A percentile compares a stretch with the other conserved stretches of the same genome.
These are phyloP conservation scores for Phataginus tricuspis DNA, from an alignment of 2,797 vertebrate species.

Conservation along the genomic window DNA sequence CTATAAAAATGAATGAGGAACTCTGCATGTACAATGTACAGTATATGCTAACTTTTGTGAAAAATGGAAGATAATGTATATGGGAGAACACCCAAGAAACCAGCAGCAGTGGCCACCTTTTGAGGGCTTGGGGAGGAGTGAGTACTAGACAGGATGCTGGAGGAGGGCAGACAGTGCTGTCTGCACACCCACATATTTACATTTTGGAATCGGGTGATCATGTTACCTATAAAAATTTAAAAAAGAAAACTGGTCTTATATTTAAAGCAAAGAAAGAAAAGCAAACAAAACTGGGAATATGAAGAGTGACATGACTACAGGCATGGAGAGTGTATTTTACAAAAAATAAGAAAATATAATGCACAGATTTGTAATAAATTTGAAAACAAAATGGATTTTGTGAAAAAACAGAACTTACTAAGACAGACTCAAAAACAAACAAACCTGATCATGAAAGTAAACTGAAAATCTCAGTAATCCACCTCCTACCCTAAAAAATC, in stretches of 20 bases:
- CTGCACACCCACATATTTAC: neutral
- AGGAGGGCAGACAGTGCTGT: neutral
- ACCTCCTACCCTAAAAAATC: neutral
- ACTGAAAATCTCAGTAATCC: neutral
- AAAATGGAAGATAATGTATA: neutral
- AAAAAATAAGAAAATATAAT: neutral
- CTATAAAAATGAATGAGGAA: neutral
- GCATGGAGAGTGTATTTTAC: neutral
- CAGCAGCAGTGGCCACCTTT: neutral
- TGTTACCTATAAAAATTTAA: neutral
- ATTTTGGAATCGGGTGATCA: neutral
- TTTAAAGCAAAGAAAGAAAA: neutral
- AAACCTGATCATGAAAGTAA: neutral
- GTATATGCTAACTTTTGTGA: neutral
- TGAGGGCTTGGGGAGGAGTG: too few relatives aligned
- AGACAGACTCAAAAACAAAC: conserved; percentile 27
- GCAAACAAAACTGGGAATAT: neutral
- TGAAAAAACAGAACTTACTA: neutral
- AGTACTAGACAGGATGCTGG: too few relatives aligned
- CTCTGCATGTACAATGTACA: neutral
- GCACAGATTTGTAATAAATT: neutral
- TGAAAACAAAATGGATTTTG: neutral
- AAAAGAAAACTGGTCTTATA: neutral
- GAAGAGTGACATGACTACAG: neutral
- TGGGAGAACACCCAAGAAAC: neutral